phyloP scores from a whole-genome alignment of 2,113 vertebrate species.

The Mustela nigripes region DNA sequence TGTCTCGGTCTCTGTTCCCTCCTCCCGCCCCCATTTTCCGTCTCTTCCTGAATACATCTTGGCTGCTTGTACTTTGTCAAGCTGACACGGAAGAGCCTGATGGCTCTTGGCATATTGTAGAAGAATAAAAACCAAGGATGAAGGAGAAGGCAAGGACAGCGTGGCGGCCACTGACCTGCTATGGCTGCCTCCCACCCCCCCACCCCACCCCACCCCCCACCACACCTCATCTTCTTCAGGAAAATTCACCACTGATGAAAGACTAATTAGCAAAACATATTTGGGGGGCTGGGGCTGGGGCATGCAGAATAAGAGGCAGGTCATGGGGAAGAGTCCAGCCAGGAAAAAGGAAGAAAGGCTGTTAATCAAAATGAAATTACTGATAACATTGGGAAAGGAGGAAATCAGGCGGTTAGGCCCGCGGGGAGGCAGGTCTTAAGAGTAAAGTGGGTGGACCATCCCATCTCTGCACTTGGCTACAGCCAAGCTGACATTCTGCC shows the following conservation, averaged over 20 bases:
- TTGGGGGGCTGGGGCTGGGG: neutral
- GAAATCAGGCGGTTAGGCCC: neutral
- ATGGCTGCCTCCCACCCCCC: neutral
- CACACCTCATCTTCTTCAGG: neutral
- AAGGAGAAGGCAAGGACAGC: slow-evolving; percentile 30
- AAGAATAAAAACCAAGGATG: neutral
- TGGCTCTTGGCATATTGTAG: neutral
- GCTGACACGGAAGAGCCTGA: slow-evolving; percentile 41
- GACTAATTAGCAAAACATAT: neutral
- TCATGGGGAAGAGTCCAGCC: neutral
- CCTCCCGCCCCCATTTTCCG: neutral
- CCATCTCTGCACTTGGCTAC: neutral
- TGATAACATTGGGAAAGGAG: neutral
- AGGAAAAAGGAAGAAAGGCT: neutral
- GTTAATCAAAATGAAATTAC: neutral
- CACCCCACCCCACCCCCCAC: fast-evolving
- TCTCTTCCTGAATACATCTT: slow-evolving; percentile 20
- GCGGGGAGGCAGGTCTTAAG: neutral
- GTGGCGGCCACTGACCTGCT: neutral
- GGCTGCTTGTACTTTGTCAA: slow-evolving; percentile 1
- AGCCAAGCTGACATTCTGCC: neutral
- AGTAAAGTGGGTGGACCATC: neutral
- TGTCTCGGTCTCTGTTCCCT: neutral
- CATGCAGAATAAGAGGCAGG: neutral
- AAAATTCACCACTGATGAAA: neutral